A percentile compares a stretch with the other conserved stretches of the same genome.
Conservation (phyloP, 2,888 invertebrate species). For the Charanyca ferruginea region DNA sequence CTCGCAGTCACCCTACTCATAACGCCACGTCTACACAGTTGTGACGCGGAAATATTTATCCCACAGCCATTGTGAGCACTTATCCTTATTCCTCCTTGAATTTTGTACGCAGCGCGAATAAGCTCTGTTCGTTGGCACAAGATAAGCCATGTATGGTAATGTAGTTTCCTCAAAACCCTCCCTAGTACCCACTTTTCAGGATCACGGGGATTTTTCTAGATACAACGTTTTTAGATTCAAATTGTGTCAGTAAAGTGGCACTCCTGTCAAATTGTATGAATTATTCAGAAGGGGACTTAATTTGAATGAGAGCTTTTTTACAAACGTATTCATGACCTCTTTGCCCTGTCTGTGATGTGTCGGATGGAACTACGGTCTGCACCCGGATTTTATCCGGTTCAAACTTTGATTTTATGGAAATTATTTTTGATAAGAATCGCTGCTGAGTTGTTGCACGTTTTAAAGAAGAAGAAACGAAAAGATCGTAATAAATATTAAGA, state of each 20-base stretch:
- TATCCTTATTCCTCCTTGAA: conserved; percentile 63
- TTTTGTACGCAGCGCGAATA: conserved; percentile 63
- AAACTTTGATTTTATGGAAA: conserved; percentile 24
- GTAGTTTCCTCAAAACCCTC: conserved; percentile 50
- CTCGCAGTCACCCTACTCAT: conserved; percentile 44
- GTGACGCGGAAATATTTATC: conserved; percentile 64
- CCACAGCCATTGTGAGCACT: conserved; percentile 57
- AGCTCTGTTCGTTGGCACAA: conserved; percentile 36
- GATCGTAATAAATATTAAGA: no score
- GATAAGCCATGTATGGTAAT: conserved; percentile 64
- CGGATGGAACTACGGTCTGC: conserved; percentile 7
- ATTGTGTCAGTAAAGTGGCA: conserved; percentile 60
- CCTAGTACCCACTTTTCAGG: conserved; percentile 55
- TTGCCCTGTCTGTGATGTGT: conserved; percentile 42
- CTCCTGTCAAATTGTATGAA: conserved; percentile 66
- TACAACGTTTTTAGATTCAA: conserved; percentile 65
- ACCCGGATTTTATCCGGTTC: conserved; percentile 8
- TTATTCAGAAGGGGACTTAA: conserved; percentile 64
- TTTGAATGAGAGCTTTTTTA: conserved; percentile 68
- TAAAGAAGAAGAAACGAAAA: no score
- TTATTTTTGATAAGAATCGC: background rate
- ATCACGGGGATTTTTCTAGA: conserved; percentile 60
- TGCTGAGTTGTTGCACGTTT: background rate
- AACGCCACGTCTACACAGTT: conserved; percentile 50
- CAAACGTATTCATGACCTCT: conserved; percentile 62